Base-by-base conservation (phyloP, 2,888 invertebrate genomes). In the Lapara coniferarum region DNA sequence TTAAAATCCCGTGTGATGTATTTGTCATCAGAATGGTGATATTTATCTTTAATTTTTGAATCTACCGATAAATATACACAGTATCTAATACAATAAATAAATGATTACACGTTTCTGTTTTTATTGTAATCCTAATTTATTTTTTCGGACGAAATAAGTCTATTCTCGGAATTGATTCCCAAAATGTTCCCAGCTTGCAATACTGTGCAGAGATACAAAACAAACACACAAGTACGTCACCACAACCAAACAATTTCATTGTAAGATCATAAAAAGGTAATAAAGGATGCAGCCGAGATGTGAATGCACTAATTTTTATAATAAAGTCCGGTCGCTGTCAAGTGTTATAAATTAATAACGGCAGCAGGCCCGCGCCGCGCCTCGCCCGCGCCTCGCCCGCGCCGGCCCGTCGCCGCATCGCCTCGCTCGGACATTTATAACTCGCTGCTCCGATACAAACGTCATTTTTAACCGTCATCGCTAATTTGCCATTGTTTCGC, bases 401-500 rank as follows among this genome's bases (percentile, higher is more conserved):
- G 58, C 58, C 58, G 56, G 37, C 19, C 49, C 75, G 83, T 81
- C 84, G 77, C 72, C 74, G 70, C 80, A 81, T 79, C 84, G 82
- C 78, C 75, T 82, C 83, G 84, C 78, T 74, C 76, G 72, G 74
- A 78, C 84, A 83, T 88, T 85, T 86, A 86, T 85, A 85, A 82
- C 86, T 77, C 75, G 77, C 72, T 78, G 77, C 74, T 77, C 84
- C 83, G 83, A 86, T 87, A 79, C 82, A 78, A 83, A 84, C 88
- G 86, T 92, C 90, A 92, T 92, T 93, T 92, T 92, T 92, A 90
- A 85, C 89, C 91, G 92, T 92, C 93, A 92, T 85, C 88, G 84
- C 92, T 93, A 93, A 93, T 93, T 93, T 89, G 91, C 92, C 86
- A 93, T 93, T 93, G 93, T 93, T 92, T 88, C 85, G 81, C 83